These are phyloP conservation scores for Ctenosaura bakeri DNA, from an alignment of 2,797 vertebrate genomes.

Conservation along the genomic window DNA sequence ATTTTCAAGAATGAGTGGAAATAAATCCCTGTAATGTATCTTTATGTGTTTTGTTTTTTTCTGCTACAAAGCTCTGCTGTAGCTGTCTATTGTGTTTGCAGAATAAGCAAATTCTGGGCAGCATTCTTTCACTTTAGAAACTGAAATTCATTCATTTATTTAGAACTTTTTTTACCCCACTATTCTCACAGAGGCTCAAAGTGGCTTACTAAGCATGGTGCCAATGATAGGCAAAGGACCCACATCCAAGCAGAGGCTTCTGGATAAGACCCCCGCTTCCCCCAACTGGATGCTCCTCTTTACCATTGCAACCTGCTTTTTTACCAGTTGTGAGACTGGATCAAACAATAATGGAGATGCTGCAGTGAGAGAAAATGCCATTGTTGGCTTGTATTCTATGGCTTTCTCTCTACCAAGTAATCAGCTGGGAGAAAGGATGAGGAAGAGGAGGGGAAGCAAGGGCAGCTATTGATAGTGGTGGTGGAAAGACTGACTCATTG, in stretches of 20 bases:
- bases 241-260: background rate
- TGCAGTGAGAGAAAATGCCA: background rate
- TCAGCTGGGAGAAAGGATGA: background rate
- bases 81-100: slow-evolving; percentile 4
- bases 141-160: slow-evolving; percentile 21
- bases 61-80: slow-evolving; percentile 6
- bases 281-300: background rate
- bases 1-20: background rate
- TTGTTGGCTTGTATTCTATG: background rate
- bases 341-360: background rate
- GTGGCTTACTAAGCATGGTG: background rate
- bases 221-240: too few species aligned
- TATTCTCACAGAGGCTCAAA: background rate
- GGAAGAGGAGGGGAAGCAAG: background rate
- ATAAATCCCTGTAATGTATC: too few species aligned
- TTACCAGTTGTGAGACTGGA: too few species aligned
- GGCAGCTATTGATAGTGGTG: background rate
- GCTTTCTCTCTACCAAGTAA: background rate
- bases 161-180: background rate
- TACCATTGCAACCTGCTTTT: background rate
- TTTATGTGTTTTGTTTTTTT: background rate
- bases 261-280: too few species aligned
- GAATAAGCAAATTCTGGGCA: background rate
- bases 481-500: background rate
- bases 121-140: slow-evolving; percentile 7